These are phyloP conservation scores for Leptinotarsa tumamoca DNA, from an alignment of 2,888 invertebrate genomes.

Conservation along the genomic window DNA sequence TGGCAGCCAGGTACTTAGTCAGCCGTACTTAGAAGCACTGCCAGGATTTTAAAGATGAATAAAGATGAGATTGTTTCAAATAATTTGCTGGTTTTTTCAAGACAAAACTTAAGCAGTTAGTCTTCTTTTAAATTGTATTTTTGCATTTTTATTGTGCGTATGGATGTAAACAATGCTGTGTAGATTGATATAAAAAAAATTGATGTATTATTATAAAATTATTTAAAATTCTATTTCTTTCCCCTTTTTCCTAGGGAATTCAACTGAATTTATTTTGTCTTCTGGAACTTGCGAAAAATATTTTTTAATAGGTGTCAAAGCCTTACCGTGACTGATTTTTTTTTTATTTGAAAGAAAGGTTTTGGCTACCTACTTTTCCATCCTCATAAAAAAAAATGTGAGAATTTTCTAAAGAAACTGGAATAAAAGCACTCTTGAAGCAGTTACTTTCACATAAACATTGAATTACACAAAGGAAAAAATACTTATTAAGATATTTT, in stretches of 20 bases:
- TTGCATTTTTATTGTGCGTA: conserved; percentile 61
- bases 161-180: conserved; percentile 62
- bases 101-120: conserved; percentile 32
- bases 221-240: conserved; percentile 32
- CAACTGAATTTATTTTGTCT: background rate
- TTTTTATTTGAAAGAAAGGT: no score
- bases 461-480: no score
- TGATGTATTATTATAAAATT: conserved; percentile 63
- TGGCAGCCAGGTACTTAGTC: conserved; percentile 43
- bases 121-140: conserved; percentile 43
- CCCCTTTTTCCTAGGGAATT: background rate
- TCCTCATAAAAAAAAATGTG: no score
- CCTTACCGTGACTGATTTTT: no score
- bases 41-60: conserved; percentile 39
- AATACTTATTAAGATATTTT: no score
- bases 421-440: no score
- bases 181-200: conserved; percentile 62
- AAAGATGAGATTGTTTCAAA: conserved; percentile 21
- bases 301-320: no score
- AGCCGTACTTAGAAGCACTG: conserved; percentile 45
- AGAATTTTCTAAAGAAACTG: no score
- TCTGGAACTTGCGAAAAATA: no score
- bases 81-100: conserved; percentile 46
- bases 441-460: no score
- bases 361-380: no score